phyloP scores from a whole-genome alignment of 1,140 invertebrate species.

The Diachasmimorpha longicaudata region DNA sequence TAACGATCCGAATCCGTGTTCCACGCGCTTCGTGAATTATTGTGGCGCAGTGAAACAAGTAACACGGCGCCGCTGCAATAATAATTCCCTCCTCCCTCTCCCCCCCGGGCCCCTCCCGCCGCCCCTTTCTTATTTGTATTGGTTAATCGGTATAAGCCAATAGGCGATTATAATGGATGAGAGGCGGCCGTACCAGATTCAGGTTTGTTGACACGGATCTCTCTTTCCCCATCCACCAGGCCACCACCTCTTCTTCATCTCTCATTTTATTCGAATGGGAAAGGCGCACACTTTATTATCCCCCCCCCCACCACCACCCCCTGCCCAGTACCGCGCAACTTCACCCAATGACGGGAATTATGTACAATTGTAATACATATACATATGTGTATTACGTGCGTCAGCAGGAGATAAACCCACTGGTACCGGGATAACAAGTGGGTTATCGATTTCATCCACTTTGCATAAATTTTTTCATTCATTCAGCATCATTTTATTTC shows the following conservation, averaged over 20 bases:
- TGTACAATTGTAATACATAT: not conserved
- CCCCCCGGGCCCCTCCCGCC: too few relatives aligned
- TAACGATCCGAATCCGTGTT: not conserved
- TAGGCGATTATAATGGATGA: conserved; percentile 32
- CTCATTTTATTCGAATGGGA: not conserved
- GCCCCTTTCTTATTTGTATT: not conserved
- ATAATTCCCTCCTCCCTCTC: not conserved
- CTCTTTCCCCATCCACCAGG: conserved; percentile 14
- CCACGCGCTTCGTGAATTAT: not conserved
- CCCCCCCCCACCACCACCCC: too few relatives aligned
- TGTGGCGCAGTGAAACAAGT: not conserved
- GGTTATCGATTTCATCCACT: not conserved
- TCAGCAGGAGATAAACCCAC: not conserved
- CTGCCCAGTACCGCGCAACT: not conserved
- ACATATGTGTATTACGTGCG: not conserved
- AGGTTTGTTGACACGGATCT: conserved; percentile 44
- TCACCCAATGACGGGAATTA: not conserved
- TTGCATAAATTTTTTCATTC: not conserved
- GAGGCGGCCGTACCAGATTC: conserved; percentile 38
- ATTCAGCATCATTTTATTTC: too few relatives aligned
- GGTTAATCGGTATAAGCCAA: conserved; percentile 24
- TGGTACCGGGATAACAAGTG: not conserved
- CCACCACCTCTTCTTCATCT: not conserved
- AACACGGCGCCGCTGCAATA: not conserved
- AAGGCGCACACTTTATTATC: not conserved